Base-by-base conservation (phyloP, 2,797 vertebrate genomes). In the Uromys caudimaculatus region DNA sequence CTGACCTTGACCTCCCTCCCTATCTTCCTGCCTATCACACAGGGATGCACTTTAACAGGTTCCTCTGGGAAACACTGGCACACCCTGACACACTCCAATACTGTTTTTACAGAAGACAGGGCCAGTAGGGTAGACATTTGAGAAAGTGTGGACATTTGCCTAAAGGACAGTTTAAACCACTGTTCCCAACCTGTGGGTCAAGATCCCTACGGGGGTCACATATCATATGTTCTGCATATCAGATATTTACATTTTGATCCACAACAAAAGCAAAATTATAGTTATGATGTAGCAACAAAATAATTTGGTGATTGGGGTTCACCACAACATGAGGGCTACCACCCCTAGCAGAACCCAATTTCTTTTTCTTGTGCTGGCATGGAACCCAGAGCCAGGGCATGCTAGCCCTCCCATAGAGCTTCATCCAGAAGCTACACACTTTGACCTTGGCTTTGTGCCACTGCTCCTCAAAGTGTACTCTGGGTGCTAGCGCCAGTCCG, bases 361-460 rank as follows among this genome's bases (percentile, higher is more conserved):
- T 47, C 35, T 62, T 41, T 56, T 32, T 7, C 11, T 11, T 47
- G 29, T 56, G 23, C 27, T 52, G 56, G 77, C 21, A 9, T 89
- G 24, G 58, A 94, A 76, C 56, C 50, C 56, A 35, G 56, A 50
- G 32, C 58, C 87, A 47, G 58, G 56, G 11, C 29, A 10, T 47
- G 56, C 69, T 54, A 56, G 64, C n/a, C 78, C 58, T 84, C 32
- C 47, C 6, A 2, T 16, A 17, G 38, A 77, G 58, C n/a, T 47
- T 11, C 58, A 23, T 44, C 9, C 71, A 94, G 91, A 88, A 71
- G 21, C 24, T 54, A 23, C 29, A 44, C 0, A 77, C 73, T 71
- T 94, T 89, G 83, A 87, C 89, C 83, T 91, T 85, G 95, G 91
- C 77, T 83, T 95, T 89, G 69, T 0, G 10, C 71, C 13, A 9